phyloP scores from a whole-genome alignment of 2,888 invertebrate genomes.

The Synergus itoensis region DNA sequence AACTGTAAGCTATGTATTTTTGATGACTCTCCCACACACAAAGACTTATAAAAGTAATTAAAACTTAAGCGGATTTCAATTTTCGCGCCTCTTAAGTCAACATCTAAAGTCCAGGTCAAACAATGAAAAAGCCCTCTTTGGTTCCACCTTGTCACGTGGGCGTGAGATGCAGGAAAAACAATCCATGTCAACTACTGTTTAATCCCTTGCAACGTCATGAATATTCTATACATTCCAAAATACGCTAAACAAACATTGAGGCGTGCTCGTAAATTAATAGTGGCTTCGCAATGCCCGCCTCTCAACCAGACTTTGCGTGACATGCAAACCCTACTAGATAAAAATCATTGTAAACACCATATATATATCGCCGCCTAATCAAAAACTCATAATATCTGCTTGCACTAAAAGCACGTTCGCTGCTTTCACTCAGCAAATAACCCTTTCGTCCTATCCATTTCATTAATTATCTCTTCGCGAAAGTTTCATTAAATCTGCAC shows the following conservation, averaged over 20 bases:
- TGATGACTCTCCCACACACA: no score
- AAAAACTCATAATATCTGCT: constrained; percentile 54
- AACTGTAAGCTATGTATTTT: no score
- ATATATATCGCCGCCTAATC: constrained; percentile 55
- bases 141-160: neutral
- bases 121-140: neutral
- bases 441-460: constrained; percentile 35
- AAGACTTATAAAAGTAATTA: neutral
- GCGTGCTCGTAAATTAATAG: constrained; percentile 64
- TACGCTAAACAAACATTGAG: constrained; percentile 61
- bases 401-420: constrained; percentile 42
- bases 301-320: constrained; percentile 55
- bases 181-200: constrained; percentile 21
- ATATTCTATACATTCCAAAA: constrained; percentile 62
- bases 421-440: constrained; percentile 13
- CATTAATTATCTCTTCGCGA: neutral
- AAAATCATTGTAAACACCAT: constrained; percentile 56
- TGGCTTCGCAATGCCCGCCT: constrained; percentile 53
- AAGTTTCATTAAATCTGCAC: neutral
- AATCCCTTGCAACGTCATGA: constrained; percentile 56
- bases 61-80: constrained; percentile 10
- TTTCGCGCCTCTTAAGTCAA: neutral
- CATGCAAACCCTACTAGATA: constrained; percentile 56
- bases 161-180: neutral
- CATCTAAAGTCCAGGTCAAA: neutral